phyloP scores from a whole-genome alignment of 2,797 vertebrate genomes.

The Chiroxiphia lanceolata region DNA sequence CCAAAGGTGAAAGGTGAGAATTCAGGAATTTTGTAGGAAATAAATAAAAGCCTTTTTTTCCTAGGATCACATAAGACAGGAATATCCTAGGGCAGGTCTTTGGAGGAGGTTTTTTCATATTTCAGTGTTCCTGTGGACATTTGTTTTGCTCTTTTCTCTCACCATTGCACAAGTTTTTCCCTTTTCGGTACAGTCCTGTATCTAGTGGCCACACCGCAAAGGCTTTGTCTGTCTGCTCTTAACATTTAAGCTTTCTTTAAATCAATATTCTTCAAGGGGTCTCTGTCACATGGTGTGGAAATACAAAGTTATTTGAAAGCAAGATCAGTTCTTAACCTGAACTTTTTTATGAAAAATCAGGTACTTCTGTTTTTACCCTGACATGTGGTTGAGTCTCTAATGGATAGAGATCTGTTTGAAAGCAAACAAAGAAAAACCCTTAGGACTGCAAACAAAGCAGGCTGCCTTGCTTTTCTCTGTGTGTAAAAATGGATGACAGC shows the following conservation, averaged over 20 bases:
- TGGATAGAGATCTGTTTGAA: not conserved
- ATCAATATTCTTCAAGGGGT: not conserved
- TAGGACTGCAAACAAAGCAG: not conserved
- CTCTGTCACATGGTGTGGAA: not conserved
- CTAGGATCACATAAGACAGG: not conserved
- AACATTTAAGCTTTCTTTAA: not conserved
- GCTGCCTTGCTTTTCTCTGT: not conserved
- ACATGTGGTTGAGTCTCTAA: not conserved
- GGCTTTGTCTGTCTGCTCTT: not conserved
- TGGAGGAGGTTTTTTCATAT: not conserved
- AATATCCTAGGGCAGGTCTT: not conserved
- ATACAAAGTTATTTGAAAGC: not conserved
- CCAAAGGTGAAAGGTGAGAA: not conserved
- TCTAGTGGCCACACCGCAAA: rapidly evolving
- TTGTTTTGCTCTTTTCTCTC: not conserved
- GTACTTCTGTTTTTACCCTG: not conserved
- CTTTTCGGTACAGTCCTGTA: not conserved
- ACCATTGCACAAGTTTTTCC: not conserved
- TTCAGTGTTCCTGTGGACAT: not conserved
- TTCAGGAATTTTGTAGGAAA: not conserved
- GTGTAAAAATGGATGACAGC: not conserved
- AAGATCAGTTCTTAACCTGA: not conserved
- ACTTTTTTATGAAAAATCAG: not conserved
- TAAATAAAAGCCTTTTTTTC: not conserved
- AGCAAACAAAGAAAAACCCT: not conserved